Base-by-base conservation (phyloP, 2,888 invertebrate genomes). In the Rhagonycha fulva region DNA sequence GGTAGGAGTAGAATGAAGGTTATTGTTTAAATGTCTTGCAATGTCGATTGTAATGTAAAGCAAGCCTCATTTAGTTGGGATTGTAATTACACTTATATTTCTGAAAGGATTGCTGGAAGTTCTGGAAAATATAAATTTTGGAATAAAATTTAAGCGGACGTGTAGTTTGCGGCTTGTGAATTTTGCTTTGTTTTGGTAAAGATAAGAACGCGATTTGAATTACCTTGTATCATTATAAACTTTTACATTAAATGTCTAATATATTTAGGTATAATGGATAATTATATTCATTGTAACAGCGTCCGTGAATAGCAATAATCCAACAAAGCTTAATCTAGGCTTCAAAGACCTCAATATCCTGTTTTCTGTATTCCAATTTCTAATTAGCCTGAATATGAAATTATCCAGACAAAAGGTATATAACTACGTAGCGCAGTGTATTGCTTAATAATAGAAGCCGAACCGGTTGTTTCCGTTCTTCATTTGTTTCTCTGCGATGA, bases 21-120 rank as follows among this genome's bases (percentile, higher is more conserved):
- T 82, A 86, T 86, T 86, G 86, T 86, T 85, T 86, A 85, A 85
- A 84, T 83, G 85, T 85, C 85, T 85, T 85, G 85, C 83, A 83
- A 82, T 83, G 84, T 85, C 84, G 84, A 85, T 85, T 85, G 83
- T 85, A 84, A 84, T 84, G 84, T 85, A 84, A 85, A 84, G 83
- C 83, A 83, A 84, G 84, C 74, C 68, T 11, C 14, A 30, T 24
- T 61, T 61, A 70, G 47, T 47, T 47, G 30, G 68, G 68, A 68
- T 47, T n/a, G 7, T 47, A 47, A 47, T 47, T 47, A 47, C 47
- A 7, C n/a, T 47, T 47, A 47, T 47, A 47, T 47, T 47, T 47
- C n/a, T 47, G 47, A n/a, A 47, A n/a, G 47, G 47, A 47, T 47
- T n/a, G n/a, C 47, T n/a, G n/a, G 7, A 47, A 47, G n/a, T 47